A percentile compares a stretch with the other conserved stretches of the same genome.
Evolutionary conservation across 2,888 invertebrate species (phyloP).

Genomic region (Eledona agricola): DNA sequence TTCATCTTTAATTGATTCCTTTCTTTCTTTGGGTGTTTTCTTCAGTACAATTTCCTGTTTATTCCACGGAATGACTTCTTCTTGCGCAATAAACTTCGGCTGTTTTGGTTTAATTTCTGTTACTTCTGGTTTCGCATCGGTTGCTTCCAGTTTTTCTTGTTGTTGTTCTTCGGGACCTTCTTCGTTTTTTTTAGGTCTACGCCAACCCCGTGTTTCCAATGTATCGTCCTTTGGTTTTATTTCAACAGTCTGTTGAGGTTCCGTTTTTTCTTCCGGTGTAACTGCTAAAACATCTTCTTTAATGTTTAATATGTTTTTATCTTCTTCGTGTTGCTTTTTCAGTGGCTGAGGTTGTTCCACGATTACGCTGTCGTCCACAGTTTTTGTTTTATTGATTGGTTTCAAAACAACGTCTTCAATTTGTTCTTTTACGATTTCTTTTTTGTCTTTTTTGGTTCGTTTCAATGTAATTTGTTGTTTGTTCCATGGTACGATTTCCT

Average conservation of each 20-base stretch:
- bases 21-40: constrained; percentile 58
- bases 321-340: constrained; percentile 5
- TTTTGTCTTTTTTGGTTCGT: too few species aligned
- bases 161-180: constrained; percentile 25
- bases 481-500: constrained; percentile 3
- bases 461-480: too few species aligned
- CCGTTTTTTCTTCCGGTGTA: constrained; percentile 11
- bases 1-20: constrained; percentile 59
- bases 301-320: constrained; percentile 7
- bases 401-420: constrained; percentile 9
- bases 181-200: constrained; percentile 28
- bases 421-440: constrained; percentile 55
- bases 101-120: constrained; percentile 19
- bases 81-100: constrained; percentile 18
- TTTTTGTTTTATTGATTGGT: too few species aligned
- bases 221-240: constrained; percentile 17
- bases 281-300: constrained; percentile 13
- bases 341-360: too few species aligned
- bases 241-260: constrained; percentile 18
- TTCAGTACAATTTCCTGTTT: constrained; percentile 69
- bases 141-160: constrained; percentile 10
- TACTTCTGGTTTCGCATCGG: constrained; percentile 23
- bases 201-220: constrained; percentile 21
- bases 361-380: too few species aligned
- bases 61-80: constrained; percentile 65